These are phyloP conservation scores for Aegotheles bennettii DNA, from an alignment of 2,113 vertebrate genomes.

Conservation along the genomic window DNA sequence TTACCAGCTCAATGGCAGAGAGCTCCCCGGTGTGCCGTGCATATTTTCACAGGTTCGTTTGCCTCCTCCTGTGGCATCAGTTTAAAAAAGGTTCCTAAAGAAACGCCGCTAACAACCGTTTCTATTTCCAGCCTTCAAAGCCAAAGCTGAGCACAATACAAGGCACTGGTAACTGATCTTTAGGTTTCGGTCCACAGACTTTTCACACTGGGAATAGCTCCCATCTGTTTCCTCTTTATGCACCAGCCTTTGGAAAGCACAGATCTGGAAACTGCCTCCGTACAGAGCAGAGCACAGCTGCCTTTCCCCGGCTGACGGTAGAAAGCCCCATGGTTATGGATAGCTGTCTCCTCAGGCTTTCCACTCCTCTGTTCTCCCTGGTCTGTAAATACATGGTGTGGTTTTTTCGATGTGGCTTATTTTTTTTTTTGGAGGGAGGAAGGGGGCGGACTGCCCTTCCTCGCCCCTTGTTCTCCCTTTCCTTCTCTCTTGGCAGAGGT, in stretches of 20 bases:
- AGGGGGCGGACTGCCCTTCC: neutral
- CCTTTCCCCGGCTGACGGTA: constrained; percentile 27
- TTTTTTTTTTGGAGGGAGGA: neutral
- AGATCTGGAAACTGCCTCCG: constrained; percentile 46
- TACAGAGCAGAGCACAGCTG: neutral
- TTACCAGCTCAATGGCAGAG: constrained; percentile 53
- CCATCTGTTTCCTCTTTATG: constrained; percentile 50
- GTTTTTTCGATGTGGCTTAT: neutral
- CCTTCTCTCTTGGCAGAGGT: neutral
- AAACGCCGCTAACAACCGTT: constrained; percentile 51
- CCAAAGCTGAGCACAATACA: constrained; percentile 37
- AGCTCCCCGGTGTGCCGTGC: constrained; percentile 32
- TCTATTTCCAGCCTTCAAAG: constrained; percentile 68
- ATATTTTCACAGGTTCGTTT: constrained; percentile 66
- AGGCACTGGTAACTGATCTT: constrained; percentile 38
- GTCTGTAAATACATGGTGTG: neutral
- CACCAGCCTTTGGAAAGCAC: constrained; percentile 48
- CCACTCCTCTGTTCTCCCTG: neutral
- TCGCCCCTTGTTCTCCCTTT: neutral
- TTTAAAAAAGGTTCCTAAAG: constrained; percentile 59
- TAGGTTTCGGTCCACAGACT: constrained; percentile 48
- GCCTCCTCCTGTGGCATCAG: constrained; percentile 52
- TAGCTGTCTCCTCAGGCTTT: neutral
- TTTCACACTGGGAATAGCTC: constrained; percentile 48
- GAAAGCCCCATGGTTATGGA: neutral